Evolutionary conservation across 2,888 invertebrate genomes (phyloP), one percentile per base, ranked within the genome.

Genomic region (Drosophila meridionalis): DNA sequence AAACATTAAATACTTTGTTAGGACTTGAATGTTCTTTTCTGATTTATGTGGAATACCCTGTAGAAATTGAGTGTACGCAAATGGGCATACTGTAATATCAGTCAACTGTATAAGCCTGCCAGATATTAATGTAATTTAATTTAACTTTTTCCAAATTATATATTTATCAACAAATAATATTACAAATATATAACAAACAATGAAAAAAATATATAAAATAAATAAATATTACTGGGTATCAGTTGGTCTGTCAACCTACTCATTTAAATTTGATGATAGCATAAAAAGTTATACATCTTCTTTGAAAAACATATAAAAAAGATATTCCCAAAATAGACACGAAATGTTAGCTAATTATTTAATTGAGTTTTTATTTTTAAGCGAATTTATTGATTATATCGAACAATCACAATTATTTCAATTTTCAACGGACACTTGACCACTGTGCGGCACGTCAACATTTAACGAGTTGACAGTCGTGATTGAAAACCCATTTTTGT

Each of bases 401-500:
- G 11, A 52, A 20, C n/a, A 20, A 7, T 38, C 6, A 12, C 12
- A 36, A 12, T 3, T 6, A 36, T 36, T 34, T n/a, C 53, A 7
- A 7, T 11, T 30, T 6, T n/a, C 11, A 42, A 2, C 5, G n/a
- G 5, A 2, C 20, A 3, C 11, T n/a, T 43, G 60, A 58, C 82
- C 79, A 78, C 64, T 70, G 68, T 76, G 57, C 72, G 43, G 62
- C 66, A 65, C 69, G 73, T 87, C 80, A 85, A 62, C 69, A 72
- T 55, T 70, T 65, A 68, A 64, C 62, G 52, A 38, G 57, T 5
- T 75, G 73, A 69, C 81, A 75, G 59, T 50, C 14, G 59, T 76
- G 79, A 78, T 66, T 68, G 76, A 72, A 68, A 75, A 69, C 36
- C 20, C 65, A 53, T 71, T 59, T 86, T 68, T 68, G 90, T 78